Base-by-base conservation (phyloP, 2,113 vertebrate genomes). In the Gobiocypris rarus region DNA sequence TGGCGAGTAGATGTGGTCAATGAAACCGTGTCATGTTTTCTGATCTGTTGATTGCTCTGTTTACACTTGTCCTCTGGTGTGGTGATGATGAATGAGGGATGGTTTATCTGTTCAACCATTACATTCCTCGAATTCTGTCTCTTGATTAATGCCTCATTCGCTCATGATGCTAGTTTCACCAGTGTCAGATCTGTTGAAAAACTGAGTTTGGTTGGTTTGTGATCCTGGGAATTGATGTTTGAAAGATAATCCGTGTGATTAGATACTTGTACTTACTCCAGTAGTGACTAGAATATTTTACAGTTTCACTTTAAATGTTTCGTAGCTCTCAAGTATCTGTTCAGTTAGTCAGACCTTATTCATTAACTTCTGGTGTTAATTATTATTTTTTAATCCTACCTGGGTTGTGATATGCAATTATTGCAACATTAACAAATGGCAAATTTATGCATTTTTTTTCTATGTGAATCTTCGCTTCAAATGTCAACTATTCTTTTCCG, bases 41-140 rank as follows among this genome's bases (percentile, higher is more conserved):
- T 19, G 24, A 45, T 24, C 15, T 17, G 17, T 48, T 52, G 58
- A 26, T 79, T 15, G 14, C n/a, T n/a, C 1, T 79, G 22, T 81
- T 81, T 70, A 81, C 45, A 54, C 79, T 76, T 76, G n/a, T n/a
- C 75, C 34, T 56, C 28, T 41, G 75, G 9, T 54, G 17, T 38
- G 19, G 5, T 38, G 48, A 34, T 2, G 65, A 70, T 19, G 19
- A 67, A 54, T 69, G 24, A 63, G 6, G 79, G 3, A n/a, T 81
- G 79, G 19, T 54, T 81, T 54, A 69, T 69, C 79, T 77, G 10
- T 65, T 11, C 9, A 26, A 19, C 19, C 61, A 38, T 69, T 69
- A 24, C 80, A 70, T 82, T 82, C 80, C 80, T 81, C 19, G 31
- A 45, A 81, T 70, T 81, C 63, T 41, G 79, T 15, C 31, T 50